Percentiles rank a stretch among this genome's conserved stretches.
These are phyloP conservation scores for Sinocyclocheilus maitianheensis DNA, from an alignment of 2,113 vertebrate species.

Conservation along the genomic window DNA sequence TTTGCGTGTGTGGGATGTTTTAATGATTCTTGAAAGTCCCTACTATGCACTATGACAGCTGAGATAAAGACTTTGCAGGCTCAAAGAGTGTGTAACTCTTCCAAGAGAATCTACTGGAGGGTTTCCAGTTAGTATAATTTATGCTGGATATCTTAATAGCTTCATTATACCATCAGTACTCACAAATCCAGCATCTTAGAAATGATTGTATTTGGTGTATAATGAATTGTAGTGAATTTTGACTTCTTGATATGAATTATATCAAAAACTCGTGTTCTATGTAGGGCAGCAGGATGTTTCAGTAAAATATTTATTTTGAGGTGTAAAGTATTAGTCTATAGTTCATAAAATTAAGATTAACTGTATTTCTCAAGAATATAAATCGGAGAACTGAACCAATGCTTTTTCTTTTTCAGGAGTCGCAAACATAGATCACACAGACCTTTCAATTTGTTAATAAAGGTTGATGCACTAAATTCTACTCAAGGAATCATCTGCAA, in stretches of 20 bases:
- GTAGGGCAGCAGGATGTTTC: not conserved
- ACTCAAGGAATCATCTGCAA: not conserved
- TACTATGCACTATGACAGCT: not conserved
- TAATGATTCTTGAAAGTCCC: not conserved
- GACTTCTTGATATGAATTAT: not conserved
- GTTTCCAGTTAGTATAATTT: slow-evolving; percentile 7
- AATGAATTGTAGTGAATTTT: not conserved
- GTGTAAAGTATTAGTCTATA: not conserved
- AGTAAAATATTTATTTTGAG: not conserved
- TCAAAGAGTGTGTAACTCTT: not conserved
- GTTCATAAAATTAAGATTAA: not conserved
- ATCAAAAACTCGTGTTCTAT: not conserved
- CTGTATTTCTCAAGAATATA: not conserved
- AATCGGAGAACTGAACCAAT: not conserved
- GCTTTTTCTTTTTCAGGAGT: not conserved
- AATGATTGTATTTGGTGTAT: not conserved
- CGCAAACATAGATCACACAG: not conserved
- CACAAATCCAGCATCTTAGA: not conserved
- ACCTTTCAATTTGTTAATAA: not conserved
- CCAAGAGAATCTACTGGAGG: not conserved
- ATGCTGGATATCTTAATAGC: slow-evolving; percentile 9
- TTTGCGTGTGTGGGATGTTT: slow-evolving; percentile 3
- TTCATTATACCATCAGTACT: not conserved
- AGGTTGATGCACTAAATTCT: not conserved
- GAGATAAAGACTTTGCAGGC: slow-evolving; percentile 3